Conservation (phyloP, 1,140 invertebrate species). For the Drosophila tristis region DNA sequence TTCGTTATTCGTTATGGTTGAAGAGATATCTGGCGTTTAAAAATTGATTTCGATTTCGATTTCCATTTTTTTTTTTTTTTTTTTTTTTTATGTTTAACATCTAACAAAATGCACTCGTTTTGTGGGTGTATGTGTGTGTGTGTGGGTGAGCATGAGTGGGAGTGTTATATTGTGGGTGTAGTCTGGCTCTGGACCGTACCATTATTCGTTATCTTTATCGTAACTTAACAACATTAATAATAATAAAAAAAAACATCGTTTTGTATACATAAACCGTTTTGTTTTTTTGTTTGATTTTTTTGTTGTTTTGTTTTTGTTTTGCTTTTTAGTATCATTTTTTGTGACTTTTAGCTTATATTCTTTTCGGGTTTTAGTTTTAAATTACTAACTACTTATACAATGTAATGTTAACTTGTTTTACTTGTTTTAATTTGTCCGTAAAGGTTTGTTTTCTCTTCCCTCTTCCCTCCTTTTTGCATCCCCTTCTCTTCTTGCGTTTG, state of each 20-base stretch:
- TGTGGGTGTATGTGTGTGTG: conserved; percentile 31
- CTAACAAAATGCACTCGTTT: conserved; percentile 65
- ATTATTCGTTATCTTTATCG: conserved; percentile 53
- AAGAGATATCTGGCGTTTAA: conserved; percentile 42
- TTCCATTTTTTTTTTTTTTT: conserved; percentile 29
- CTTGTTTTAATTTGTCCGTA: conserved; percentile 84
- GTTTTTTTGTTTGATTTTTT: conserved; percentile 21
- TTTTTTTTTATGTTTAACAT: conserved; percentile 52
- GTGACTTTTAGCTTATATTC: conserved; percentile 51
- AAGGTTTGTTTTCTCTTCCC: conserved; percentile 56
- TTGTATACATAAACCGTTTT: conserved; percentile 70
- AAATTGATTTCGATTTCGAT: conserved; percentile 38
- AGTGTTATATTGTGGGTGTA: conserved; percentile 14
- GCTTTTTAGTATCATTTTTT: conserved; percentile 42
- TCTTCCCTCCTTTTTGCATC: not conserved
- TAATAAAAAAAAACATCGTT: conserved; percentile 68
- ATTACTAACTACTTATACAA: conserved; percentile 84
- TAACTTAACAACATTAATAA: conserved; percentile 78
- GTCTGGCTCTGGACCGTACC: conserved; percentile 12
- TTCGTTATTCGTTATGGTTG: conserved; percentile 25
- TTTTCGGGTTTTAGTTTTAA: conserved; percentile 70
- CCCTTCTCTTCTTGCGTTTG: not conserved
- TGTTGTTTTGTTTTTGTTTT: conserved; percentile 29
- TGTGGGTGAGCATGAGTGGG: conserved; percentile 25
- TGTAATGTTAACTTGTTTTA: conserved; percentile 84